phyloP scores from a whole-genome alignment of 2,797 vertebrate genomes.

The Labroides dimidiatus region DNA sequence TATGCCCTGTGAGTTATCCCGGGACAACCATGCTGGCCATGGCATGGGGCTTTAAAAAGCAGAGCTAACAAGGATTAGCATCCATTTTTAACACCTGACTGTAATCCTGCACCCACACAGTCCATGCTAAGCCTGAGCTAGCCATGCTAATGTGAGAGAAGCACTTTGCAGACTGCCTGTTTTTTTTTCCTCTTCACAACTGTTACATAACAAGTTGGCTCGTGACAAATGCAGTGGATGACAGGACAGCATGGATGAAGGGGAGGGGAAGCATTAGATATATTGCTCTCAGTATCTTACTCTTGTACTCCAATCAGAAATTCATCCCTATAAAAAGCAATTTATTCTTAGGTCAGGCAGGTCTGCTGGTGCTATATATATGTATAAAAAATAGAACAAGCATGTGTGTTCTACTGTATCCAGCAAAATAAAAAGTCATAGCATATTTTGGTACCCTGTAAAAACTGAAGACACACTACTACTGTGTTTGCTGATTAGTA shows the following conservation, averaged over 20 bases:
- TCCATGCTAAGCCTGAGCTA: constrained; percentile 75
- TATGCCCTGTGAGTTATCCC: constrained; percentile 33
- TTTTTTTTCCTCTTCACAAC: constrained; percentile 17
- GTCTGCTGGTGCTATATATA: not conserved
- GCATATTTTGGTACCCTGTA: not conserved
- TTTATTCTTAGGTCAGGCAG: not conserved
- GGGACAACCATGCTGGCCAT: constrained; percentile 49
- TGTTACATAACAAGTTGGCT: constrained; percentile 73
- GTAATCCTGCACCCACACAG: constrained; percentile 81
- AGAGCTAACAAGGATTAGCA: constrained; percentile 81
- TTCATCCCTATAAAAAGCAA: not conserved
- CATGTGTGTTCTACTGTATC: not conserved
- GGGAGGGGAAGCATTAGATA: not conserved
- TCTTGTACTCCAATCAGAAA: constrained; percentile 4
- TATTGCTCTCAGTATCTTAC: constrained; percentile 2
- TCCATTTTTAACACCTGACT: constrained; percentile 86
- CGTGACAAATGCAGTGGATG: constrained; percentile 47
- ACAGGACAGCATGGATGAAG: constrained; percentile 29
- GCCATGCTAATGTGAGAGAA: constrained; percentile 68
- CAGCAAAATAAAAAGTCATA: not conserved
- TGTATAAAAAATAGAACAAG: no score
- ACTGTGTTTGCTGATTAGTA: not conserved
- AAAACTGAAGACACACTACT: not conserved
- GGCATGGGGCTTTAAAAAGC: constrained; percentile 77
- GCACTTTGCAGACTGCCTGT: constrained; percentile 45